Conservation (phyloP, 2,113 vertebrate genomes). For the Mobula hypostoma region DNA sequence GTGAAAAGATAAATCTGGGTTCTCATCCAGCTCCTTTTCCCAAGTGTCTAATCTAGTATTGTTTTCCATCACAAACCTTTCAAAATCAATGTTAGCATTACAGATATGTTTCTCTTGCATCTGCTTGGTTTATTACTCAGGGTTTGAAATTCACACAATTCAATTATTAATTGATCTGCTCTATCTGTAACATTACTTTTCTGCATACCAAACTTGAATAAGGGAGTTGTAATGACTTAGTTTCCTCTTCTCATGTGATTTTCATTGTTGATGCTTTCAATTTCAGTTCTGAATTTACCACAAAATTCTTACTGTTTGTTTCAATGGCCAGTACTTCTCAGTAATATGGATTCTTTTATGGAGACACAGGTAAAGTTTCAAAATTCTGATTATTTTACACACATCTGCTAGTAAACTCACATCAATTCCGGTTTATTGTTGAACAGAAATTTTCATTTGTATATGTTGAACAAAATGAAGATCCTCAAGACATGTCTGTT, state of each 20-base stretch:
- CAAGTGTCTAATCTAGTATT: background rate
- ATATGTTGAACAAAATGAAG: no score
- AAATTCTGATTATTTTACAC: no score
- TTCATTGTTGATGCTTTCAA: background rate
- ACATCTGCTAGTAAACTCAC: no score
- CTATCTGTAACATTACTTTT: background rate
- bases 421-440: no score
- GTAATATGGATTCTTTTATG: background rate
- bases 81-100: slow-evolving; percentile 5
- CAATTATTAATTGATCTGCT: background rate
- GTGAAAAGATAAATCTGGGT: background rate
- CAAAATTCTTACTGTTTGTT: background rate
- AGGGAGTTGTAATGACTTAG: background rate
- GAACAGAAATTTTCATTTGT: no score
- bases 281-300: background rate
- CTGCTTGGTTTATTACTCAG: background rate
- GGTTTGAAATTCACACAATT: background rate
- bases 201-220: background rate
- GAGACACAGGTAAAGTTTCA: no score
- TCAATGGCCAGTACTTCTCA: background rate
- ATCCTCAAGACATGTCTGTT: no score
- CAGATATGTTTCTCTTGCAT: background rate
- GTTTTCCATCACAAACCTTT: background rate
- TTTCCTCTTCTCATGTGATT: background rate
- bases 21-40: background rate